phyloP scores from a whole-genome alignment of 2,888 invertebrate species.

The Gymnosoma rotundatum region DNA sequence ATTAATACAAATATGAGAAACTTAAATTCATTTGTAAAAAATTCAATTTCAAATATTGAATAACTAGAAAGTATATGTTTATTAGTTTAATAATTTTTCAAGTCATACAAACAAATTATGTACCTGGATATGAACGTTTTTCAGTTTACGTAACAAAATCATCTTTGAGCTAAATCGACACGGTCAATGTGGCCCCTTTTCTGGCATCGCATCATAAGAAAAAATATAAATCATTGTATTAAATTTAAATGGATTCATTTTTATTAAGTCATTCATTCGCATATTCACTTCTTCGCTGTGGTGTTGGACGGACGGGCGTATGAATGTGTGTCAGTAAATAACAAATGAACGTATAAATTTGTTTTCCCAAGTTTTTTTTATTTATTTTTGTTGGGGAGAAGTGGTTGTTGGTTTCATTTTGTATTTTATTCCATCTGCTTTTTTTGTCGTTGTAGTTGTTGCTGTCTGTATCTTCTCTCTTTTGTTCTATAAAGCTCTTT shows the following conservation, averaged over 20 bases:
- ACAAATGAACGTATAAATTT: not conserved
- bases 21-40: too few species aligned
- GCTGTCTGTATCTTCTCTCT: conserved; percentile 58
- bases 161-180: too few species aligned
- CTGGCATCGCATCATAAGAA: too few species aligned
- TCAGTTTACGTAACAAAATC: too few species aligned
- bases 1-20: too few species aligned
- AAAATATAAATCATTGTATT: too few species aligned
- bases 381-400: conserved; percentile 12
- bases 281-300: conserved; percentile 6
- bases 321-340: not conserved
- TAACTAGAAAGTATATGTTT: too few species aligned
- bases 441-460: conserved; percentile 60
- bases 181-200: too few species aligned
- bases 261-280: conserved; percentile 15
- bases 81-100: too few species aligned
- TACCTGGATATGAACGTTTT: too few species aligned
- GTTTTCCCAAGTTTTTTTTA: conserved; percentile 21
- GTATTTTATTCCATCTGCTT: conserved; percentile 65
- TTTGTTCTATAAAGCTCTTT: conserved; percentile 61
- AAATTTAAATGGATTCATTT: conserved; percentile 29
- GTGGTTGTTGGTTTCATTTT: conserved; percentile 67
- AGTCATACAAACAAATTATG: too few species aligned
- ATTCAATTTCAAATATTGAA: too few species aligned
- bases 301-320: not conserved